Conservation (phyloP, 1,140 invertebrate species). For the Solenopsis invicta region DNA sequence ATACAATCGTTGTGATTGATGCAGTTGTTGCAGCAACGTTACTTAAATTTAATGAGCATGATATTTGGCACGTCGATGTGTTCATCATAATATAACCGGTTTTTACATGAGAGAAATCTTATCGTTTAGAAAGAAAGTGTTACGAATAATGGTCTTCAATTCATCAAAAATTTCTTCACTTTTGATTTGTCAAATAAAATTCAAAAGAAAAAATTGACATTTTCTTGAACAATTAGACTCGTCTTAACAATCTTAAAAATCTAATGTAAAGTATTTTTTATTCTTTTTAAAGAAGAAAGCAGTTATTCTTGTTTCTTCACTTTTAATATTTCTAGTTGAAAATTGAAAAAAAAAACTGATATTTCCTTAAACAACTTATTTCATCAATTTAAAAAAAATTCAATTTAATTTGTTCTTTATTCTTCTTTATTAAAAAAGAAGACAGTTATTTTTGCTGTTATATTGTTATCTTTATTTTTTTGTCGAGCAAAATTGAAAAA, state of each 20-base stretch:
- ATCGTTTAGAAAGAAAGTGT: neutral
- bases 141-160: slow-evolving; percentile 25
- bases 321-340: too few relatives aligned
- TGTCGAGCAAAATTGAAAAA: too few relatives aligned
- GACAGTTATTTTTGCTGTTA: too few relatives aligned
- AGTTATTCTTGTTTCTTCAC: neutral
- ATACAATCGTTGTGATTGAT: neutral
- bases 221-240: neutral
- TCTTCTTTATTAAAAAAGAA: too few relatives aligned
- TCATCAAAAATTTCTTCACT: slow-evolving; percentile 37
- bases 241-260: neutral
- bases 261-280: neutral
- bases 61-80: neutral
- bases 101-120: neutral
- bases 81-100: neutral
- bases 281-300: neutral
- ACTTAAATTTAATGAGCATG: neutral
- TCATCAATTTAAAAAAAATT: too few relatives aligned
- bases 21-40: neutral
- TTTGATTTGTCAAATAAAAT: slow-evolving; percentile 38
- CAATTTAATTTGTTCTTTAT: too few relatives aligned
- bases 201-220: slow-evolving; percentile 10
- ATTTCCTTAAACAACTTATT: too few relatives aligned
- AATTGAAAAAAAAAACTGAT: too few relatives aligned
- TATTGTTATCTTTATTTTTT: too few relatives aligned